Evolutionary conservation across 2,113 vertebrate species (phyloP).

Genomic region (Amblyopsis rosae): DNA sequence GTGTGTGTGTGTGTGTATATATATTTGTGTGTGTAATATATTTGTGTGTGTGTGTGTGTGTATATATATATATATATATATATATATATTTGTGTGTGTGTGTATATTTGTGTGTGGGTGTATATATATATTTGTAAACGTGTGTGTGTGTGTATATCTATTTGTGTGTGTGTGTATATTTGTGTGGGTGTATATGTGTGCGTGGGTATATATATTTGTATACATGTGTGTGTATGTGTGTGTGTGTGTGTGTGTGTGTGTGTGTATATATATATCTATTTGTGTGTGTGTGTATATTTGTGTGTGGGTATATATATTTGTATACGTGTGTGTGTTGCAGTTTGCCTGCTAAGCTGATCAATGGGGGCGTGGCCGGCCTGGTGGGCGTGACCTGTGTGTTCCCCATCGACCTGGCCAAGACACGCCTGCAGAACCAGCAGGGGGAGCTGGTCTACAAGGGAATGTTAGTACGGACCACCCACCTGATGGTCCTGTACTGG

Average conservation of each 20-base stretch:
- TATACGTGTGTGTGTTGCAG: conserved; percentile 56
- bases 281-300: conserved; percentile 50
- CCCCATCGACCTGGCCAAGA: conserved; percentile 90
- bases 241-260: background rate
- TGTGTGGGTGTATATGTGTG: background rate
- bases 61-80: conserved; percentile 35
- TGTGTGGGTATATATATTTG: conserved; percentile 50
- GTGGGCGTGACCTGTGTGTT: conserved; percentile 91
- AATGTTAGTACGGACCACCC: conserved; percentile 77
- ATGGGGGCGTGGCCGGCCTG: conserved; percentile 87
- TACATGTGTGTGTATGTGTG: too few relatives aligned
- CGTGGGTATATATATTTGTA: background rate
- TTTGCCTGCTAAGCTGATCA: conserved; percentile 87
- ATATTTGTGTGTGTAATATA: too few relatives aligned
- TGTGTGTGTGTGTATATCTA: conserved; percentile 1
- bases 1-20: conserved; percentile 35
- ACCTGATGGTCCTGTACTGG: background rate
- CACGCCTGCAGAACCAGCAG: conserved; percentile 90
- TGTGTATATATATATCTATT: conserved; percentile 19
- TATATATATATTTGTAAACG: too few relatives aligned
- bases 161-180: background rate
- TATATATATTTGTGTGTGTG: conserved; percentile 15
- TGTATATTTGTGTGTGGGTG: conserved; percentile 42
- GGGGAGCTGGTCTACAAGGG: conserved; percentile 81
- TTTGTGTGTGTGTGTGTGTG: conserved; percentile 26